These are phyloP conservation scores for Lysiphlebus fabarum DNA, from an alignment of 1,140 invertebrate species.

Conservation along the genomic window DNA sequence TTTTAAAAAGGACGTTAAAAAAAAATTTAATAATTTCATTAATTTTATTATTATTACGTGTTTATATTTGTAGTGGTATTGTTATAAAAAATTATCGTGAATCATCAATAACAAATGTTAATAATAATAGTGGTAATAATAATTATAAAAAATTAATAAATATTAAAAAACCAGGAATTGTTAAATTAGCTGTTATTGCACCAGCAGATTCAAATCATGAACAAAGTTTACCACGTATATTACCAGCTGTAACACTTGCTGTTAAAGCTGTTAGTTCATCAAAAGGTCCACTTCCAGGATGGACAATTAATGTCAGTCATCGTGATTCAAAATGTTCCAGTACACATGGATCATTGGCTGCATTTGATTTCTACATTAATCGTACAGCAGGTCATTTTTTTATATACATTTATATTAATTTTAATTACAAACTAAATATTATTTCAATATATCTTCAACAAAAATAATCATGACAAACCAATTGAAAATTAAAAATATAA, in stretches of 20 bases:
- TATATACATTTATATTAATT: too few species aligned
- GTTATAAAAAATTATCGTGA: slow-evolving; percentile 45
- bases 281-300: slow-evolving; percentile 62
- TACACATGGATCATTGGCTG: slow-evolving; percentile 71
- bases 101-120: slow-evolving; percentile 34
- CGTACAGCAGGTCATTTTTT: slow-evolving; percentile 61
- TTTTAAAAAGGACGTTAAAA: slow-evolving; percentile 5
- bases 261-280: slow-evolving; percentile 61
- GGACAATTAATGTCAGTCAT: slow-evolving; percentile 66
- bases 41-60: neutral
- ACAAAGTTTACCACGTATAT: slow-evolving; percentile 66
- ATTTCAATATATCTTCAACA: too few species aligned
- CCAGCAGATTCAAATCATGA: slow-evolving; percentile 62
- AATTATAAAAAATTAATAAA: neutral
- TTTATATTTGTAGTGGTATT: slow-evolving; percentile 32
- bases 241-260: slow-evolving; percentile 73
- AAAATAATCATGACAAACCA: too few species aligned
- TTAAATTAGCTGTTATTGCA: slow-evolving; percentile 67
- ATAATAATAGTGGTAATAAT: neutral
- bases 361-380: slow-evolving; percentile 74
- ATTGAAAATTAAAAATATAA: too few species aligned
- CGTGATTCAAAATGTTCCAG: slow-evolving; percentile 79
- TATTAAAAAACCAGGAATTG: slow-evolving; percentile 36
- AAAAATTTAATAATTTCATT: slow-evolving; percentile 4
- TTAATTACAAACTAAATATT: too few species aligned